Evolutionary conservation across 2,888 invertebrate species (phyloP), one percentile per base, ranked within the genome.

Genomic region (Notocelia uddmanniana): DNA sequence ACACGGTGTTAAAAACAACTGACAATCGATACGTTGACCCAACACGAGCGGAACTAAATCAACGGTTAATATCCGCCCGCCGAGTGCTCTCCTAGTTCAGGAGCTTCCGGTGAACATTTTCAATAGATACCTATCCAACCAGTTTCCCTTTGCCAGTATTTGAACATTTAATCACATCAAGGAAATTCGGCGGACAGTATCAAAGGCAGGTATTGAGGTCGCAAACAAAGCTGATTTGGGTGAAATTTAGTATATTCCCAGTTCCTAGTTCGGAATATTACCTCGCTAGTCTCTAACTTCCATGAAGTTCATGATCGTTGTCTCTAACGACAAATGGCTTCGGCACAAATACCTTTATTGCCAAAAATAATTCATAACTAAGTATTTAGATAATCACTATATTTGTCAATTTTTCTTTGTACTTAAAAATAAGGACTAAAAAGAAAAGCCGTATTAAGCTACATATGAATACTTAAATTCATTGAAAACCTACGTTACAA

Each of bases 1-100:
- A 45, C 5, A 13, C 26, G 34, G 21, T 52, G 52, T 59, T 45
- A 52, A 66, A 64, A 66, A 66, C 59, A 67, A 71, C 31, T 67
- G 59, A 71, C 59, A 71, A 66, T 66, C 66, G 66, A 71, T 66
- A 31, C 66, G 50, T 52, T 23, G 55, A 66, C 41, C 41, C 48
- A 66, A 54, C 64, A 21, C 59, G 66, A 71, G 59, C 66, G 59
- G 59, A 67, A 71, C 71, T 50, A 48, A 71, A 54, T 66, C 66
- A 71, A 71, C 66, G 66, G 71, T 71, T 71, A 71, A 71, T 71
- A 54, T 71, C 71, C 71, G 66, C 45, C 37, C 48, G 52, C 19
- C 26, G 62, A 54, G 64, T 31, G 50, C 31, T 41, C n/a, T 18
- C 45, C 62, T 58, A 66, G 71, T 71, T 71, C 59, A 63, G 50